phyloP scores from a whole-genome alignment of 2,113 vertebrate genomes.

The Falco punctatus region DNA sequence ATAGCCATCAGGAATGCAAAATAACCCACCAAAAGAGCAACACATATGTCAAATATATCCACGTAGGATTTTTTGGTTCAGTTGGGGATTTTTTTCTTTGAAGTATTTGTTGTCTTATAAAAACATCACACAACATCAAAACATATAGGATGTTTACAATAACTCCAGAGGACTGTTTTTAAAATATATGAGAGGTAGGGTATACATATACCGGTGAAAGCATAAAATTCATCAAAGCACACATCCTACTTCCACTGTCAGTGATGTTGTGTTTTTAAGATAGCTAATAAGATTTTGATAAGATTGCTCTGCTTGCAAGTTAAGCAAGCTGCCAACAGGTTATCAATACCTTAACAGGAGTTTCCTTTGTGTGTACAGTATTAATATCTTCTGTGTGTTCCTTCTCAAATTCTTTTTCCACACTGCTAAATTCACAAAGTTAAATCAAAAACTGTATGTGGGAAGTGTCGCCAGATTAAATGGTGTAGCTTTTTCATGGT shows the following conservation, averaged over 20 bases:
- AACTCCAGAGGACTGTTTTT: background rate
- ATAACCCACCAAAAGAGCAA: constrained; percentile 14
- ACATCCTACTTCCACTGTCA: constrained; percentile 27
- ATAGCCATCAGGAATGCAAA: constrained; percentile 19
- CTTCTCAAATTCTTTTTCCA: background rate
- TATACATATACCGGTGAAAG: constrained; percentile 16
- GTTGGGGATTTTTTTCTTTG: background rate
- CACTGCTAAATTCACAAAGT: background rate
- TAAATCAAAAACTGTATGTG: background rate
- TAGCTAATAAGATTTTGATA: background rate
- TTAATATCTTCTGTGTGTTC: background rate
- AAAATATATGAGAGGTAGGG: constrained; percentile 30
- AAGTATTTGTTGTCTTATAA: background rate
- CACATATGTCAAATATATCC: background rate
- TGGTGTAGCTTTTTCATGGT: background rate
- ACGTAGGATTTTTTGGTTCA: background rate
- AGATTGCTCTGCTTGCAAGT: constrained; percentile 1
- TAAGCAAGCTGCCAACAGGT: background rate
- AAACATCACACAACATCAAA: constrained; percentile 55
- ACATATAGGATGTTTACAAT: constrained; percentile 39
- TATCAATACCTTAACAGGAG: background rate
- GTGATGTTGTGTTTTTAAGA: constrained; percentile 22
- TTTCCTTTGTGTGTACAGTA: background rate
- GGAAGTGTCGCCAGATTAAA: background rate
- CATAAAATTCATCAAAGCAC: constrained; percentile 44